Evolutionary conservation across 64 coral and sea anemone genomes (phyloP).

Genomic region (Platygyra sinensis): DNA sequence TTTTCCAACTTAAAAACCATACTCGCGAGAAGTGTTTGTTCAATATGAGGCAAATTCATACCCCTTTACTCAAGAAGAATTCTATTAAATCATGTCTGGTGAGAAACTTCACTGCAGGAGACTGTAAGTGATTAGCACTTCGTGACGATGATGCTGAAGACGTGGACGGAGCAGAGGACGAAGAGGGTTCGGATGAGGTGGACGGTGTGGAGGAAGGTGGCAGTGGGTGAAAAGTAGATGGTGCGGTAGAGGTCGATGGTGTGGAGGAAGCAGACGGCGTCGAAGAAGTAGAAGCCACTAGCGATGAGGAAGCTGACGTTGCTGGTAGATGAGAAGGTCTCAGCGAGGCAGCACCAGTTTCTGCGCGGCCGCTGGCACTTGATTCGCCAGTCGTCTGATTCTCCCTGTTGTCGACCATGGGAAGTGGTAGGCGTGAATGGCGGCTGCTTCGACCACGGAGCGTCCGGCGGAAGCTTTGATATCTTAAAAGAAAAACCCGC

Average conservation of each 20-base stretch:
- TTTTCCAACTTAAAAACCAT: too few species aligned
- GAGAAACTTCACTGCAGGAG: conserved; percentile 84
- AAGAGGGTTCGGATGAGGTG: neutral
- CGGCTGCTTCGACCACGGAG: conserved; percentile 81
- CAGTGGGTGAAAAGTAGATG: neutral
- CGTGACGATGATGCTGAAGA: conserved; percentile 10
- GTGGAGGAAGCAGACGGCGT: neutral
- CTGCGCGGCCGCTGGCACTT: neutral
- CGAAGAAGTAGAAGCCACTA: neutral
- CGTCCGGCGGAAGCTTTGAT: conserved; percentile 95
- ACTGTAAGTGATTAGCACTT: conserved; percentile 49
- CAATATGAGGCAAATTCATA: conserved; percentile 27
- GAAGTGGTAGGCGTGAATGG: conserved; percentile 51
- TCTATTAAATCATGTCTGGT: conserved; percentile 87
- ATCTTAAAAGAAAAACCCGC: conserved; percentile 18
- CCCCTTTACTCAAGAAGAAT: conserved; percentile 82
- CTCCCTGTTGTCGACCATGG: conserved; percentile 29
- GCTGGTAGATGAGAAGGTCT: neutral
- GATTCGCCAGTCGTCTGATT: conserved; percentile 25
- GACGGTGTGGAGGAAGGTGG: neutral
- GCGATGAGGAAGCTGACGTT: neutral
- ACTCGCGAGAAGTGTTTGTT: too few species aligned
- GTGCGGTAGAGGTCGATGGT: neutral
- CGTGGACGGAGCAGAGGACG: conserved; percentile 11
- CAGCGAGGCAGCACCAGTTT: conserved; percentile 1